Base-by-base conservation (phyloP, 2,113 vertebrate genomes). In the Nycticorax nycticorax region DNA sequence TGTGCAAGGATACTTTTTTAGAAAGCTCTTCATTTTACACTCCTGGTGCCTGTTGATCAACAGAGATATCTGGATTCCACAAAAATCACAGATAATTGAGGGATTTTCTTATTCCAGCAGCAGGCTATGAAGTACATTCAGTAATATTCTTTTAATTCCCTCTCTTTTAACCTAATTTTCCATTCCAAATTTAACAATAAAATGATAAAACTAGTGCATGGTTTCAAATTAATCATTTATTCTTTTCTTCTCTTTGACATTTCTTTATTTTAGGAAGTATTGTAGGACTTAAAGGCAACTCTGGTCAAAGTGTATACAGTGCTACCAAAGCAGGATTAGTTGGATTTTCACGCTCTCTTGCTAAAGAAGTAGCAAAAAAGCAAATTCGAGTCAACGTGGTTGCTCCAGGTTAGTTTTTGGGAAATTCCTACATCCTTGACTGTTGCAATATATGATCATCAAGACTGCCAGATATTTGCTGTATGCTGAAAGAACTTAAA, bases 331-430 rank as follows among this genome's bases (percentile, higher is more conserved):
- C 98, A 48, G 99, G 99, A 64, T 96, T 99, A 22, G 97, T 99
- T 81, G 99, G 99, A 62, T 99, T 99, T 98, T 99, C 99, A 30
- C 98, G 98, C 41, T 99, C 99, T 47, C 97, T 99, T 85, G 99
- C 99, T 76, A 99, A 99, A 98, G 99, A 99, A 97, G 99, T 99
- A 8, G 99, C 97, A 22, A 98, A 97, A 89, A 99, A 98, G 33
- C 98, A 99, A 67, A 97, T 99, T 91, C 97, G 98, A 67, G 99
- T 99, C 57, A 99, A 99, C 43, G 97, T 99, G 57, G 97, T 99
- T 92, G 99, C 98, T 97, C 99, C 99, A 98, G 99, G 99, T 99
- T 94, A 96, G 89, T 98, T 83, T 89, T 48, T n/a, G n/a, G 72
- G 83, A 75, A 88, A 43, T 80, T 90, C 15, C 33, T 83, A 14